Evolutionary conservation across 2,113 vertebrate species (phyloP).

Genomic region (Tichodroma muraria): DNA sequence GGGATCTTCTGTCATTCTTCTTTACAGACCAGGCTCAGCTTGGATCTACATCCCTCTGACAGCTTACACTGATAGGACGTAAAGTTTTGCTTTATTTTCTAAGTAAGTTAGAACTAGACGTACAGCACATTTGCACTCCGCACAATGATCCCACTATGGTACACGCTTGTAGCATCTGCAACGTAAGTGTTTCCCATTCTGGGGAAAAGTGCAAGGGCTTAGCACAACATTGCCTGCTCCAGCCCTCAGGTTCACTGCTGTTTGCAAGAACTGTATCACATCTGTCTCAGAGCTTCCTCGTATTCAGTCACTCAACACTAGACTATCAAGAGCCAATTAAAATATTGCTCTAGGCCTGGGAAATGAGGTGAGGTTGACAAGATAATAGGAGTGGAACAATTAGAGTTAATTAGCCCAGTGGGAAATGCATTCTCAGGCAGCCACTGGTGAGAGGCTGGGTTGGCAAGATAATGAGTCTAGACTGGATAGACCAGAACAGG

Average conservation of each 20-base stretch:
- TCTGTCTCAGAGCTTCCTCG: neutral
- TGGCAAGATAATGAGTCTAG: slow-evolving; percentile 27
- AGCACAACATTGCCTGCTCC: neutral
- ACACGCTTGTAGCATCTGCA: neutral
- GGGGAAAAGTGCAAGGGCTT: neutral
- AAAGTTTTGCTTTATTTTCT: neutral
- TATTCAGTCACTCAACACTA: slow-evolving; percentile 44
- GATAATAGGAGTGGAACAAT: slow-evolving; percentile 57
- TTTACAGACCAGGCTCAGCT: neutral
- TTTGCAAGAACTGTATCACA: neutral
- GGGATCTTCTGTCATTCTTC: neutral
- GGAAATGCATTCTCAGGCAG: slow-evolving; percentile 50
- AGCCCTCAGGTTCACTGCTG: neutral
- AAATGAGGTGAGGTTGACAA: slow-evolving; percentile 58
- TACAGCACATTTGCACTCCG: neutral
- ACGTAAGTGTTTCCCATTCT: neutral
- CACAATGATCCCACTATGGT: neutral
- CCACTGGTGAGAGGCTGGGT: slow-evolving; percentile 23
- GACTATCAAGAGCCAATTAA: slow-evolving; percentile 42
- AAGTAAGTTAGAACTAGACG: neutral
- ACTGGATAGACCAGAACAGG: slow-evolving; percentile 42
- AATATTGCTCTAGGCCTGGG: slow-evolving; percentile 55
- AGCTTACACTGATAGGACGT: neutral
- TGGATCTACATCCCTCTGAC: neutral
- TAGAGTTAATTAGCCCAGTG: slow-evolving; percentile 53